phyloP scores from a whole-genome alignment of 2,113 vertebrate species.

The Bucco capensis region DNA sequence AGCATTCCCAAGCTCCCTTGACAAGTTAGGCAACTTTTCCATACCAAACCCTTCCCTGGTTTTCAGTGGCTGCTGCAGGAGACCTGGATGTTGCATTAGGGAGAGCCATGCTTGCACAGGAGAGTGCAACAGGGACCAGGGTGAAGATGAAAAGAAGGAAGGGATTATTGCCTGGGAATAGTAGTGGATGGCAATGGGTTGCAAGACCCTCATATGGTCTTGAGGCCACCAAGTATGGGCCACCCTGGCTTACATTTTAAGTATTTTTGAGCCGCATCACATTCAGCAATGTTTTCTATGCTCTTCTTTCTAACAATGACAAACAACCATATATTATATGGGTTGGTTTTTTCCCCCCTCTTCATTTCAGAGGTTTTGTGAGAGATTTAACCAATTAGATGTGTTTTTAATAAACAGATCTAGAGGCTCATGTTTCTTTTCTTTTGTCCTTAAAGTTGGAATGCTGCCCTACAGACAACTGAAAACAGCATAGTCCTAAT shows the following conservation, averaged over 20 bases:
- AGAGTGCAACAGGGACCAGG: background rate
- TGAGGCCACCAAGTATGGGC: background rate
- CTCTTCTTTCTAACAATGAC: background rate
- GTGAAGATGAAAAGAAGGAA: background rate
- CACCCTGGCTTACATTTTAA: background rate
- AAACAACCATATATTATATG: background rate
- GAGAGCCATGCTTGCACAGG: rapidly evolving
- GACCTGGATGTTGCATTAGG: too few species aligned
- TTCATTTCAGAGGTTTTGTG: constrained; percentile 13
- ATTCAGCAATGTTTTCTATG: background rate
- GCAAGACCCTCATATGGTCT: background rate
- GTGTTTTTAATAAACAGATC: constrained; percentile 47
- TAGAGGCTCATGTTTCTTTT: constrained; percentile 15
- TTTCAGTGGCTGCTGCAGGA: background rate
- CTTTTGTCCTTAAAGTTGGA: constrained; percentile 44
- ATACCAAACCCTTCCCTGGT: background rate
- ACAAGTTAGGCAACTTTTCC: background rate
- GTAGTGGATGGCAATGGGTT: background rate
- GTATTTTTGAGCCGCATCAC: background rate
- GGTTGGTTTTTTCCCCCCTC: background rate
- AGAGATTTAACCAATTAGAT: constrained; percentile 28
- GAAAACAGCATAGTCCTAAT: constrained; percentile 29
- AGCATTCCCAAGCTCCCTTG: rapidly evolving
- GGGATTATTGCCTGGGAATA: background rate
- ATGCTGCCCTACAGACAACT: constrained; percentile 44